Percentiles rank a stretch among this genome's conserved stretches.
Evolutionary conservation across 2,888 invertebrate species (phyloP).

Genomic region (Sarcophaga variegata): DNA sequence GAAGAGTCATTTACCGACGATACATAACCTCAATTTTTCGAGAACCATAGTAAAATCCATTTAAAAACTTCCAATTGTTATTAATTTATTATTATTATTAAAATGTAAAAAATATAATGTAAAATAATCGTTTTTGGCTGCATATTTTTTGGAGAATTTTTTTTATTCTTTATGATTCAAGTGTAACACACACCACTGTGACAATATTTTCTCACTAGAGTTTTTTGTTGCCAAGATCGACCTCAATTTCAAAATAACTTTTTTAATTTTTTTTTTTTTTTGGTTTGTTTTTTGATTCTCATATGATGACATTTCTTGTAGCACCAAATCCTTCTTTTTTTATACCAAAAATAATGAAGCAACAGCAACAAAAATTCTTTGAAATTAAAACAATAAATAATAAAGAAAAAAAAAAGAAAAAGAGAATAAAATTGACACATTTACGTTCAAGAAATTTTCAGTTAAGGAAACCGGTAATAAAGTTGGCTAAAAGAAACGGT

Average conservation of each 20-base stretch:
- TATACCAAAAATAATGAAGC: background rate
- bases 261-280: background rate
- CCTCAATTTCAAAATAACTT: background rate
- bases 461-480: constrained; percentile 37
- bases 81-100: too few relatives aligned
- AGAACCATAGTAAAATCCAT: too few relatives aligned
- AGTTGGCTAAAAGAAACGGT: constrained; percentile 20
- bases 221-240: background rate
- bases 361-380: constrained; percentile 16
- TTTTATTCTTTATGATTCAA: too few relatives aligned
- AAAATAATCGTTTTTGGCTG: too few relatives aligned
- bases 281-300: background rate
- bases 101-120: too few relatives aligned
- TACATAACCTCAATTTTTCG: too few relatives aligned
- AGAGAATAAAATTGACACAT: constrained; percentile 44
- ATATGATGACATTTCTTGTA: background rate
- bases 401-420: background rate
- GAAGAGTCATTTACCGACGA: too few relatives aligned
- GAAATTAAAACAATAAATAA: constrained; percentile 26
- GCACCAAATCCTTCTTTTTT: constrained; percentile 8
- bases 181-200: too few relatives aligned
- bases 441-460: constrained; percentile 16
- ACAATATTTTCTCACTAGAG: too few relatives aligned
- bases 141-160: too few relatives aligned
- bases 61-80: too few relatives aligned